These are phyloP conservation scores for Melanotaenia maccullochi DNA, from an alignment of 2,797 vertebrate species.

Conservation along the genomic window DNA sequence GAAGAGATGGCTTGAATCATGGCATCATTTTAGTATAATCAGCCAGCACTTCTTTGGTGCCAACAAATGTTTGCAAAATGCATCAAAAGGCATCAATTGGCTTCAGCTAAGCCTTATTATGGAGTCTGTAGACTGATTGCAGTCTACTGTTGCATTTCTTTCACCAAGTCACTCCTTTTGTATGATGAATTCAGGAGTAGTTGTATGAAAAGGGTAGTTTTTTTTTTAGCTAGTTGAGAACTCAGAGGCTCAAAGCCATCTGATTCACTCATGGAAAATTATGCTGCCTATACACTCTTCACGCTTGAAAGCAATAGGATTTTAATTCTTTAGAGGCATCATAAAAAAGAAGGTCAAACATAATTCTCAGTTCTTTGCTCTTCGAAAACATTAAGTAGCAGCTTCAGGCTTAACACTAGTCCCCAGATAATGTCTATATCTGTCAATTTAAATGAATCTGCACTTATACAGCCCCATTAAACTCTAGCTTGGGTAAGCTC, in stretches of 20 bases:
- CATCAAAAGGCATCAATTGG: conserved; percentile 23
- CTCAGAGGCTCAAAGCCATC: conserved; percentile 40
- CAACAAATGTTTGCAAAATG: conserved; percentile 24
- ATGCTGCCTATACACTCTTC: conserved; percentile 30
- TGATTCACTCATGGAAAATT: conserved; percentile 43
- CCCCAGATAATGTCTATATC: conserved; percentile 1
- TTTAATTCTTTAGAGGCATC: conserved; percentile 47
- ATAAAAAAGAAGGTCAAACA: conserved; percentile 44
- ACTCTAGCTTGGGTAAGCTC: not conserved
- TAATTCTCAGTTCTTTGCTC: conserved; percentile 31
- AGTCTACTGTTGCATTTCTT: conserved; percentile 29
- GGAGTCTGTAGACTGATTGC: conserved; percentile 12
- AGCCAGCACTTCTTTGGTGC: not conserved
- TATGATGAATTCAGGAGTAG: conserved; percentile 16
- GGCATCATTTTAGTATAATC: conserved; percentile 14
- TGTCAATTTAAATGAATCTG: conserved; percentile 12
- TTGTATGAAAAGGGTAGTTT: conserved; percentile 16
- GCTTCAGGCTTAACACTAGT: conserved; percentile 16
- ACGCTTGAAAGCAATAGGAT: conserved; percentile 39
- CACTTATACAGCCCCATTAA: not conserved
- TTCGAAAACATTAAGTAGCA: conserved; percentile 23
- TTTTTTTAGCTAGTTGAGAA: conserved; percentile 28
- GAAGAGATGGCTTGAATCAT: conserved; percentile 2
- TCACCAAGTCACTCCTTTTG: conserved; percentile 23
- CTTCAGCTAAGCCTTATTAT: conserved; percentile 16